A percentile compares a stretch with the other conserved stretches of the same genome.
Evolutionary conservation across 2,113 vertebrate genomes (phyloP).

Genomic region (Centropus bengalensis): DNA sequence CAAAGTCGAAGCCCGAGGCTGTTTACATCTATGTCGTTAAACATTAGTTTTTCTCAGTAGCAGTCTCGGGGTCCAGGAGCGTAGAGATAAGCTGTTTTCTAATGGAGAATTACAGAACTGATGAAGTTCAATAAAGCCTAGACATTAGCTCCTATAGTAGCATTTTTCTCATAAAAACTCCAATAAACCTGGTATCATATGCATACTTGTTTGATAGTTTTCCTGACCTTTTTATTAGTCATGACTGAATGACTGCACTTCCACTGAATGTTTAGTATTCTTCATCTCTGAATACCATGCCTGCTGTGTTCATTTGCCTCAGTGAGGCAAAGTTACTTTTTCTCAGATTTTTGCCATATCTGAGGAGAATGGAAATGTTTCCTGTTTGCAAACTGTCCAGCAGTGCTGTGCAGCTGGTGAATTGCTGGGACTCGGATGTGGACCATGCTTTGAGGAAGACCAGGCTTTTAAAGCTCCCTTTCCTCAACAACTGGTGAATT

Average conservation of each 20-base stretch:
- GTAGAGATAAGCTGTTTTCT: neutral
- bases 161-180: neutral
- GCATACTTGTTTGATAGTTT: neutral
- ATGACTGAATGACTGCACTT: neutral
- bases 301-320: neutral
- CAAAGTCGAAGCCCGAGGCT: neutral
- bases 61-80: accelerated
- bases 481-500: neutral
- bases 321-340: neutral
- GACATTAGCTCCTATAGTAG: neutral
- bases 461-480: neutral
- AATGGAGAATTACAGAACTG: neutral
- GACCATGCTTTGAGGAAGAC: neutral
- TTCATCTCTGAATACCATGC: neutral
- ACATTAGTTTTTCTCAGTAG: neutral
- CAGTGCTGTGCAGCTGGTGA: neutral
- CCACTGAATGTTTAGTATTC: neutral
- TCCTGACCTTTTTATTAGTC: neutral
- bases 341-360: neutral
- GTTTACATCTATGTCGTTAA: neutral
- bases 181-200: neutral
- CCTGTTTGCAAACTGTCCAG: neutral
- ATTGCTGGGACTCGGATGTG: neutral
- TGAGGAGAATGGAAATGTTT: neutral
- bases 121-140: neutral